Conservation (phyloP, 2,113 vertebrate genomes). For the Pandion haliaetus region DNA sequence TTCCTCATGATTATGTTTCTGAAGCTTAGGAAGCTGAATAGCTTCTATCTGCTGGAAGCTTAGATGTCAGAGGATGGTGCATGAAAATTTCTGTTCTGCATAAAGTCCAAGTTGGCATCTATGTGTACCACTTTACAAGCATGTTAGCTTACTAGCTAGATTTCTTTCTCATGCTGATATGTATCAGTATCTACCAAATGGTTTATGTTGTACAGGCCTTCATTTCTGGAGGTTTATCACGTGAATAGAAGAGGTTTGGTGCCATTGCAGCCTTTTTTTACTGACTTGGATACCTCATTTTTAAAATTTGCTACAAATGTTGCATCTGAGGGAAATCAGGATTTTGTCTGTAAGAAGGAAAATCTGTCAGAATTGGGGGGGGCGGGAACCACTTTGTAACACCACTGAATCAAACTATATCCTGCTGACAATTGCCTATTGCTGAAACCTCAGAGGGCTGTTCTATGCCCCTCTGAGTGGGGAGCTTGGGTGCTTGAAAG, state of each 20-base stretch:
- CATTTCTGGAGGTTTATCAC: neutral
- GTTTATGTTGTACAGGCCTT: neutral
- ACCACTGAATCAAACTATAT: neutral
- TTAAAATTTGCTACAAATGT: neutral
- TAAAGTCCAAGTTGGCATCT: neutral
- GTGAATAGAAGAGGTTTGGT: neutral
- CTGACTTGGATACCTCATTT: neutral
- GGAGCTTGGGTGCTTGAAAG: neutral
- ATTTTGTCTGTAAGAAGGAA: neutral
- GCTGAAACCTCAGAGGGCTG: neutral
- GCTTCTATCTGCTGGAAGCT: neutral
- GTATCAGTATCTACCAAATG: neutral
- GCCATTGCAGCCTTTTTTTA: neutral
- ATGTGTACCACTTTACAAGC: neutral
- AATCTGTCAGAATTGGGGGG: neutral
- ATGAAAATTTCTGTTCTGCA: neutral
- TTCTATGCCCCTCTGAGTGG: neutral
- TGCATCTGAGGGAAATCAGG: neutral
- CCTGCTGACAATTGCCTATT: neutral
- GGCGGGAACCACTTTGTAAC: neutral
- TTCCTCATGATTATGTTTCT: neutral
- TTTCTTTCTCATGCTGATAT: neutral
- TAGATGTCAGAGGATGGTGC: neutral
- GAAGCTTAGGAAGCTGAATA: neutral
- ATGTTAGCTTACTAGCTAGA: neutral